A percentile compares a stretch with the other conserved stretches of the same genome.
These are phyloP conservation scores for Hanleya hanleyi DNA, from an alignment of 2,888 invertebrate genomes.

Conservation along the genomic window DNA sequence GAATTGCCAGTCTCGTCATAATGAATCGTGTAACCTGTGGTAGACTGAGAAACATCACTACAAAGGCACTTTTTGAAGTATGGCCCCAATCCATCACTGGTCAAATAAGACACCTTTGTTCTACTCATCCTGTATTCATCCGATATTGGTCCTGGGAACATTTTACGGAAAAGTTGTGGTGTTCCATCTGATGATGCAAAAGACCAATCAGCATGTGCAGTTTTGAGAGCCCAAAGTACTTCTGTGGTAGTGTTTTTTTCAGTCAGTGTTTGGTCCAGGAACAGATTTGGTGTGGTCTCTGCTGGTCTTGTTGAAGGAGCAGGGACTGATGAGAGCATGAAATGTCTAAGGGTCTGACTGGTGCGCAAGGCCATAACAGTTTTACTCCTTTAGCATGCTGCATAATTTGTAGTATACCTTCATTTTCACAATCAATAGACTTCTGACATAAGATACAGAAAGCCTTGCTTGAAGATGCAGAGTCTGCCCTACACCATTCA, in stretches of 20 bases:
- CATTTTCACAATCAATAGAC: not conserved
- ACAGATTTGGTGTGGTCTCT: not conserved
- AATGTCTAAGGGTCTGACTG: not conserved
- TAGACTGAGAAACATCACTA: slow-evolving; percentile 1
- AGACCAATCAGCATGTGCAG: slow-evolving; percentile 20
- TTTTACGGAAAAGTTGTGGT: slow-evolving; percentile 17
- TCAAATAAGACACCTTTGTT: slow-evolving; percentile 32
- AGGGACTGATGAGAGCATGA: not conserved
- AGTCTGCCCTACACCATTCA: too few relatives aligned
- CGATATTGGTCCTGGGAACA: slow-evolving; percentile 27
- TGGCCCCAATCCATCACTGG: slow-evolving; percentile 38
- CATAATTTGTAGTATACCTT: not conserved
- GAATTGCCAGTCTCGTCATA: slow-evolving; percentile 32
- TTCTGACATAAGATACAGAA: not conserved
- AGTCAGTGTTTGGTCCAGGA: not conserved
- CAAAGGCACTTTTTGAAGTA: slow-evolving; percentile 27
- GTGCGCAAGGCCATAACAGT: not conserved
- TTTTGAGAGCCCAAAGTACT: slow-evolving; percentile 29
- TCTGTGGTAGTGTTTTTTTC: slow-evolving; percentile 13
- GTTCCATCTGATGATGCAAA: slow-evolving; percentile 28
- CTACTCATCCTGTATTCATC: slow-evolving; percentile 32
- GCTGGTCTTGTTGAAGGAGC: not conserved
- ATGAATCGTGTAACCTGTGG: slow-evolving; percentile 21
- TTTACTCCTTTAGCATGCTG: not conserved
- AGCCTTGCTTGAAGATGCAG: too few relatives aligned